These are phyloP conservation scores for Omphaloscelis lunosa DNA, from an alignment of 2,888 invertebrate genomes.

Conservation along the genomic window DNA sequence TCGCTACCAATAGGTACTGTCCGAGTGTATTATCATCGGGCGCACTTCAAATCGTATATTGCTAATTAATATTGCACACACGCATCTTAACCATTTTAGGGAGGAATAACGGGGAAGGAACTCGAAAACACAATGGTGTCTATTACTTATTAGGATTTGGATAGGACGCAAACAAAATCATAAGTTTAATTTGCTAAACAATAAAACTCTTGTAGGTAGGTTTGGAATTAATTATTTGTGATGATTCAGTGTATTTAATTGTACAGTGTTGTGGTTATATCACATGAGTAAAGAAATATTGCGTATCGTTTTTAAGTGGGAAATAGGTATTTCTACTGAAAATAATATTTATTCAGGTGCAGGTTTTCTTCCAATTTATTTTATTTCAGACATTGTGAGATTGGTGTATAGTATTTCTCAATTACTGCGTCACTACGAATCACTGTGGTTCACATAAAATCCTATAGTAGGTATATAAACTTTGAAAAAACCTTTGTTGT, in stretches of 20 bases:
- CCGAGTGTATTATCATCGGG: slow-evolving; percentile 82
- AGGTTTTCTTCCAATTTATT: not conserved
- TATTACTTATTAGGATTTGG: slow-evolving; percentile 76
- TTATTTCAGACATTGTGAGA: not conserved
- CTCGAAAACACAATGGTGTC: slow-evolving; percentile 81
- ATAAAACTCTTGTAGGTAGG: slow-evolving; percentile 52
- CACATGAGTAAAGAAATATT: not conserved
- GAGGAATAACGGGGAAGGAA: slow-evolving; percentile 84
- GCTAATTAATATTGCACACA: slow-evolving; percentile 89
- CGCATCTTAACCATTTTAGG: slow-evolving; percentile 83
- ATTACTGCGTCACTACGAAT: not conserved
- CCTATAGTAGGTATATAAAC: slow-evolving; percentile 8
- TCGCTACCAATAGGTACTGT: slow-evolving; percentile 77
- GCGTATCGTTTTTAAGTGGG: slow-evolving; percentile 2
- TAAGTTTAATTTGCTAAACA: slow-evolving; percentile 60
- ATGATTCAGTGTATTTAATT: slow-evolving; percentile 48
- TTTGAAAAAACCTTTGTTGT: slow-evolving; percentile 8
- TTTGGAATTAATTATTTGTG: slow-evolving; percentile 37
- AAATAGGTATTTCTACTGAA: slow-evolving; percentile 9
- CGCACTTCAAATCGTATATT: slow-evolving; percentile 82
- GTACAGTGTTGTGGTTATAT: slow-evolving; percentile 25
- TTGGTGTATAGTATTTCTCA: not conserved
- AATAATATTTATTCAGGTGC: slow-evolving; percentile 37
- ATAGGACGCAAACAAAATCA: slow-evolving; percentile 75
- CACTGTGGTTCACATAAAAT: not conserved